Percentiles rank a stretch among this genome's conserved stretches.
Evolutionary conservation across 2,888 invertebrate genomes (phyloP).

Genomic region (Dryobotodes eremita): DNA sequence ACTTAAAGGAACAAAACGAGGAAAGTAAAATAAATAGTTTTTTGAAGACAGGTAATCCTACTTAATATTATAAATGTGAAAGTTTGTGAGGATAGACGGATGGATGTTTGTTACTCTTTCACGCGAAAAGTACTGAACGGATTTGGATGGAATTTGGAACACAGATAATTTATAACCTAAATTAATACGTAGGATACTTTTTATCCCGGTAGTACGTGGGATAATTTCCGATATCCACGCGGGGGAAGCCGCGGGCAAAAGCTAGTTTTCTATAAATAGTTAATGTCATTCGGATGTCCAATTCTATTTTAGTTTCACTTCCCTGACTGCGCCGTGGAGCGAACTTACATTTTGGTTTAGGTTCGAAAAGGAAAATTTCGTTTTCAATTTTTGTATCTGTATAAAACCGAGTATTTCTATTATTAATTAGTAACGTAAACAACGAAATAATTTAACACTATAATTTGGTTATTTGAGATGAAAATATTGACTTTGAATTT

Average conservation of each 20-base stretch:
- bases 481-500: background rate
- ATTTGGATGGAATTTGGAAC: too few species aligned
- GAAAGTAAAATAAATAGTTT: background rate
- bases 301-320: slow-evolving; percentile 29
- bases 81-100: too few species aligned
- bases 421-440: background rate
- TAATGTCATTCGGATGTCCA: slow-evolving; percentile 26
- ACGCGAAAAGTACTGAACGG: too few species aligned
- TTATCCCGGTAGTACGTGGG: too few species aligned
- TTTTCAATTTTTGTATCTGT: background rate
- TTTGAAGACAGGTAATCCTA: background rate
- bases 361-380: background rate
- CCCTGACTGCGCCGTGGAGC: background rate
- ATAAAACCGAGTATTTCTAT: background rate
- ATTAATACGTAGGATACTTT: too few species aligned
- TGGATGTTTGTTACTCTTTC: too few species aligned
- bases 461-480: background rate
- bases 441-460: background rate
- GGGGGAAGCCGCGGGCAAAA: too few species aligned
- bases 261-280: slow-evolving; percentile 21
- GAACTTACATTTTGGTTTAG: slow-evolving; percentile 3
- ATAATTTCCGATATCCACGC: too few species aligned
- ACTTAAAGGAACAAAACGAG: too few species aligned
- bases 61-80: too few species aligned
- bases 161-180: too few species aligned